Base-by-base conservation (phyloP, 2,797 vertebrate genomes). In the Anas flavirostris region DNA sequence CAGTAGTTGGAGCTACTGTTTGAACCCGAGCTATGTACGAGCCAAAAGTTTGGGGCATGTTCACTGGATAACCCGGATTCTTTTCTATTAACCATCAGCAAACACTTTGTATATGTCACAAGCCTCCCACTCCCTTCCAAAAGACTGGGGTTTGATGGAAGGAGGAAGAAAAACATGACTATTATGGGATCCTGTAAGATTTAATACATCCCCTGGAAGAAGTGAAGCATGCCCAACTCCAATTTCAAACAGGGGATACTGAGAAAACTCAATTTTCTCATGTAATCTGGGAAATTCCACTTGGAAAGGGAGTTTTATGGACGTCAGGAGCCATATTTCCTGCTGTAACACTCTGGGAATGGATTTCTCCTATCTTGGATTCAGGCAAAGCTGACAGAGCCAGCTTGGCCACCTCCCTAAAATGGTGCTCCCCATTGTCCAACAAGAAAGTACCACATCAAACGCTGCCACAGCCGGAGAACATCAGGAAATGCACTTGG, bases 241-340 rank as follows among this genome's bases (percentile, higher is more conserved):
- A 53, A 63, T 86, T 94, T 91, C 81, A 77, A 75, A 75, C 6
- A 29, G 60, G 28, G 48, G 81, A 77, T 43, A 87, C 7, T 16
- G 91, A 94, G 58, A 94, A 88, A 92, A 94, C 66, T 80, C 83
- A 87, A 88, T 91, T 94, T 96, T 91, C 80, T 87, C 68, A 90
- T 96, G 93, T 94, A 94, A 85, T 93, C 86, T 90, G 93, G 88
- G 95, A 96, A 96, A 95, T 94, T 96, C 91, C 91, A 82, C 81
- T 80, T 91, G 88, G 75, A 93, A 82, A 94, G 64, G 55, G 75
- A 96, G 64, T 87, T 96, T 94, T 96, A 95, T 93, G 78, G 81
- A 86, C 52, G 60, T 26, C 6, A 14, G 85, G 91, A 91, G 95
- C 77, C 94, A 93, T 86, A 90, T 91, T 94, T 96, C 94, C 94